Base-by-base conservation (phyloP, 1,140 invertebrate species). In the Phymastichus coffea region DNA sequence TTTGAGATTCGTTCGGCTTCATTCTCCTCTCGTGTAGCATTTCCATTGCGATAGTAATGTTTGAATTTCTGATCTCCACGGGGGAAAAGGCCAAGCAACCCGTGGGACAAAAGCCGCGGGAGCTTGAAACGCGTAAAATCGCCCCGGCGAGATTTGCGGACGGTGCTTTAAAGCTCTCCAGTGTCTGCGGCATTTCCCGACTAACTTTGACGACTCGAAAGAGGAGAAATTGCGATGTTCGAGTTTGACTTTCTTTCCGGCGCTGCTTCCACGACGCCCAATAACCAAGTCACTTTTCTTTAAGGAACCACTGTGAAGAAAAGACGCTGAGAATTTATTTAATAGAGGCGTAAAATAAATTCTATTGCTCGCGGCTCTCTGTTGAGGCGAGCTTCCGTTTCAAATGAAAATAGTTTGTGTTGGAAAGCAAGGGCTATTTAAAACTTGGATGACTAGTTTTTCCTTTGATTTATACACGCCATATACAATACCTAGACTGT, bases 161-260 rank as follows among this genome's bases (percentile, higher is more conserved):
- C 67, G 64, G 43, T 35, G 64, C 65, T 70, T 70, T 69, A 71
- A 69, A 69, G 66, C 60, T 61, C 46, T 56, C 44, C 25, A 41
- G 23, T 26, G 56, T 61, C 52, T 61, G 46, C 52, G 48, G 41
- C 58, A 51, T n/a, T n/a, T 52, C 25, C n/a, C 52, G 47, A 59
- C 46, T 53, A 53, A 59, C 48, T 59, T 52, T 59, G 57, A 59
- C 57, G 57, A 59, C 57, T 59, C 19, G 57, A 47, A 52, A 46
- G 33, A 17, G 53, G 41, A 52, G 38, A 38, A 49, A 59, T 53
- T 41, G 48, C 25, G 26, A 51, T 35, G 25, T 48, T 59, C 19
- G 46, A 59, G 49, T 33, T 58, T 58, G 38, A 52, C 48, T 51
- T 58, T 52, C 55, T 37, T 37, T 37, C 15, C 3, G 6, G 3